Conservation (phyloP, 2,888 invertebrate genomes). For the Syrista parreyssii region DNA sequence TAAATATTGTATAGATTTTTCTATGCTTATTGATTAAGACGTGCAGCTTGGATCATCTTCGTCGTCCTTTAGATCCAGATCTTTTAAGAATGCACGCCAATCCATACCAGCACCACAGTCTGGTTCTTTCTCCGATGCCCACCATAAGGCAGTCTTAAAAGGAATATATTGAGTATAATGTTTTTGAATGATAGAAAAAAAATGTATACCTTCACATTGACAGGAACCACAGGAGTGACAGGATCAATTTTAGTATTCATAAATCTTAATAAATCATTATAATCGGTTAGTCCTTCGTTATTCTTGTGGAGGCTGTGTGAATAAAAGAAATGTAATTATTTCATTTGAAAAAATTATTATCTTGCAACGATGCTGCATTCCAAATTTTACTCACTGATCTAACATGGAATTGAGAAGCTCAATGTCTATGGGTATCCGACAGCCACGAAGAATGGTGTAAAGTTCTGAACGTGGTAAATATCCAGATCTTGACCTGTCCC, state of each 20-base stretch:
- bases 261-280: constrained; percentile 78
- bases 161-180: constrained; percentile 5
- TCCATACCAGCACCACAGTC: constrained; percentile 65
- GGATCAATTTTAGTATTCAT: constrained; percentile 75
- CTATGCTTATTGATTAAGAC: neutral
- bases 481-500: constrained; percentile 71
- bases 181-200: neutral
- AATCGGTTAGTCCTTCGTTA: constrained; percentile 74
- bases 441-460: constrained; percentile 76
- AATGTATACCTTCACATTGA: constrained; percentile 67
- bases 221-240: constrained; percentile 66
- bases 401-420: constrained; percentile 79
- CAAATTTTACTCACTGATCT: constrained; percentile 69
- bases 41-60: constrained; percentile 16
- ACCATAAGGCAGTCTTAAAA: constrained; percentile 66
- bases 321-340: neutral
- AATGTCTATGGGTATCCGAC: constrained; percentile 75
- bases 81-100: constrained; percentile 68
- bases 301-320: constrained; percentile 72
- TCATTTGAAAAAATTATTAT: neutral
- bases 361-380: constrained; percentile 17
- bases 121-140: constrained; percentile 65
- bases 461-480: constrained; percentile 71
- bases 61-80: constrained; percentile 63
- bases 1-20: neutral